phyloP scores from a whole-genome alignment of 2,888 invertebrate genomes.

The Drosophila ustulata region DNA sequence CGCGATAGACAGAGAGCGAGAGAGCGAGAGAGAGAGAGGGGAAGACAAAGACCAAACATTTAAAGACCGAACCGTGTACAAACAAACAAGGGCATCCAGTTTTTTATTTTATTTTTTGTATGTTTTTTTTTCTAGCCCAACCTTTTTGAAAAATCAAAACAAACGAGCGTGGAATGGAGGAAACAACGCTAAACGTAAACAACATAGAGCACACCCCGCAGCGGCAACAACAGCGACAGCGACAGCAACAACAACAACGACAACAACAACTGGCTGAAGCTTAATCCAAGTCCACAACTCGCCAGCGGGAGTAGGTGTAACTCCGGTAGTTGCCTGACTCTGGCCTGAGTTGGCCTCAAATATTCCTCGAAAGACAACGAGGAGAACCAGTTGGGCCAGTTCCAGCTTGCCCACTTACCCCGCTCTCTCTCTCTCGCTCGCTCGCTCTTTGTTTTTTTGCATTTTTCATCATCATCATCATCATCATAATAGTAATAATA shows the following conservation, averaged over 20 bases:
- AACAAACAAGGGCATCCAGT: constrained; percentile 76
- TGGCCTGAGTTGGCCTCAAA: constrained; percentile 34
- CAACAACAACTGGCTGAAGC: constrained; percentile 4
- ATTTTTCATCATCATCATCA: constrained; percentile 21
- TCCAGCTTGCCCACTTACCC: constrained; percentile 23
- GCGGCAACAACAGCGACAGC: constrained; percentile 33
- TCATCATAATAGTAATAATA: constrained; percentile 39
- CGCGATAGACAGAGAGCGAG: constrained; percentile 2
- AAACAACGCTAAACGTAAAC: constrained; percentile 74
- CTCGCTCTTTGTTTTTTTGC: constrained; percentile 22
- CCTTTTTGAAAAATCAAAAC: constrained; percentile 75
- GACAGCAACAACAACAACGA: not conserved
- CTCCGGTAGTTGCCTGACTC: constrained; percentile 58
- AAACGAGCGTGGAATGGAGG: constrained; percentile 76
- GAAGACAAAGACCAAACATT: constrained; percentile 67
- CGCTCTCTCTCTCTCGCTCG: not conserved
- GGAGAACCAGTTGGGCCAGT: constrained; percentile 56
- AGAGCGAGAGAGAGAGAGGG: constrained; percentile 15
- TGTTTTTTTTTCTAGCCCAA: constrained; percentile 55
- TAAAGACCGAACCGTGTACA: constrained; percentile 67
- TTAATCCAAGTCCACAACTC: constrained; percentile 51
- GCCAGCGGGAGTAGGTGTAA: constrained; percentile 71
- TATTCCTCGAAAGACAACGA: constrained; percentile 28
- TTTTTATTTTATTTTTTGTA: constrained; percentile 33
- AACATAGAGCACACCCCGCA: constrained; percentile 60